Conservation (phyloP, 1,140 invertebrate genomes). For the Maniola jurtina region DNA sequence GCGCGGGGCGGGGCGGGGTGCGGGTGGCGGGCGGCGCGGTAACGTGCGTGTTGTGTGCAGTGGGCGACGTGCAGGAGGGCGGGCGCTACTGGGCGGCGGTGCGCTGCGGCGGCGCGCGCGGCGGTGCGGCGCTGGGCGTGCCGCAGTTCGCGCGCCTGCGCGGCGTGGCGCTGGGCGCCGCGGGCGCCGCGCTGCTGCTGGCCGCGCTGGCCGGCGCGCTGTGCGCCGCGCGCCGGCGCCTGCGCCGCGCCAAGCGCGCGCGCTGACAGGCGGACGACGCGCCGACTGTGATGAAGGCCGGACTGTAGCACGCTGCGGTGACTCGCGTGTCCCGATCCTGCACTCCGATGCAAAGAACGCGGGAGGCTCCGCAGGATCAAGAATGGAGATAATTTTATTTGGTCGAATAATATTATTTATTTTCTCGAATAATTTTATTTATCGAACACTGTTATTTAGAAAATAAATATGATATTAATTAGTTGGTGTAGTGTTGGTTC, state of each 20-base stretch:
- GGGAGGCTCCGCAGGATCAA: no score
- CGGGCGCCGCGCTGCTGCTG: slow-evolving; percentile 51
- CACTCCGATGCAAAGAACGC: no score
- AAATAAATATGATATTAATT: no score
- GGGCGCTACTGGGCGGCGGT: slow-evolving; percentile 55
- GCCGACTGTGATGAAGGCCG: no score
- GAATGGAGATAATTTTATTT: no score
- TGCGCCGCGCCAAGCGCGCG: slow-evolving; percentile 39
- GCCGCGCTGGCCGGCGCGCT: slow-evolving; percentile 45
- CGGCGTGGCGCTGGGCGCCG: slow-evolving; percentile 49
- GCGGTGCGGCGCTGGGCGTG: slow-evolving; percentile 46
- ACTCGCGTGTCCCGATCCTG: no score
- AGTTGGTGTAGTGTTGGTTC: no score
- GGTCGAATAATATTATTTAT: no score
- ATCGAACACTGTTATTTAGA: no score
- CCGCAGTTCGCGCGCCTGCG: slow-evolving; percentile 57
- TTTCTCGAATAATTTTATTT: no score
- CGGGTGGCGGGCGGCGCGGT: background rate
- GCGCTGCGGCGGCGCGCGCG: slow-evolving; percentile 43
- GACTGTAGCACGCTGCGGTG: no score
- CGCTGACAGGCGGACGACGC: slow-evolving; percentile 32
- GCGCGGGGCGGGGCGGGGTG: background rate
- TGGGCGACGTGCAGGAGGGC: slow-evolving; percentile 54
- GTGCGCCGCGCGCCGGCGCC: slow-evolving; percentile 41
- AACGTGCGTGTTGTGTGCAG: no score